phyloP scores from a whole-genome alignment of 2,113 vertebrate genomes.

The Rhagologus leucostigma region DNA sequence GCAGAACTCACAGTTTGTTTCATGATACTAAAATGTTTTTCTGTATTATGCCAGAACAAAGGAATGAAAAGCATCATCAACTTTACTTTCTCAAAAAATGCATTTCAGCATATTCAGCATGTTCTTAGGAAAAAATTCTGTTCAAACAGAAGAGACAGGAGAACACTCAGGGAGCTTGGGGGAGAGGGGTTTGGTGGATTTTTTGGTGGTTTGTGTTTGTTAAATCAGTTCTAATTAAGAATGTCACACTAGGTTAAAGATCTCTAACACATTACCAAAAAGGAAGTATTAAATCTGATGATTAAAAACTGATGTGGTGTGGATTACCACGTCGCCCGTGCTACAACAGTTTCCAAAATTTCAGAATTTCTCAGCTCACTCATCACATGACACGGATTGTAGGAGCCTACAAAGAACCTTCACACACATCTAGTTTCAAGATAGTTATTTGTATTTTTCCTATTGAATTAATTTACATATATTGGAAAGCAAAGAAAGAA shows the following conservation, averaged over 20 bases:
- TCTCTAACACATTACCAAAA: neutral
- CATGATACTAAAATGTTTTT: neutral
- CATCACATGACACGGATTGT: neutral
- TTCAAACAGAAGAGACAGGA: neutral
- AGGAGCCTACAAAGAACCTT: neutral
- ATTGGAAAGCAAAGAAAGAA: slow-evolving; percentile 16
- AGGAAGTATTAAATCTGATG: neutral
- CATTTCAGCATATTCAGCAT: neutral
- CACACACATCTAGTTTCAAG: slow-evolving; percentile 46
- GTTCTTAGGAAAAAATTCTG: neutral
- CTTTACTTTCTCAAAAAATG: neutral
- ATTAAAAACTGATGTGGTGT: neutral
- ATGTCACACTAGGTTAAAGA: neutral
- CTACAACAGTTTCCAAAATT: neutral
- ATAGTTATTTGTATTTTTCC: slow-evolving; percentile 69
- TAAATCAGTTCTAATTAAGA: neutral
- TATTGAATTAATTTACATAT: slow-evolving; percentile 66
- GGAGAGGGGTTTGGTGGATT: neutral
- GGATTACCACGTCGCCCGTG: neutral
- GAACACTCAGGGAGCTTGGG: neutral
- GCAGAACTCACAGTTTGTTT: neutral
- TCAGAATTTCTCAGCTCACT: neutral
- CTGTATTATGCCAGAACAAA: neutral
- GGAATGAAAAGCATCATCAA: neutral
- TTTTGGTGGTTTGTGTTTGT: neutral